Conservation (phyloP, 2,888 invertebrate genomes). For the Saturnia pavonia region DNA sequence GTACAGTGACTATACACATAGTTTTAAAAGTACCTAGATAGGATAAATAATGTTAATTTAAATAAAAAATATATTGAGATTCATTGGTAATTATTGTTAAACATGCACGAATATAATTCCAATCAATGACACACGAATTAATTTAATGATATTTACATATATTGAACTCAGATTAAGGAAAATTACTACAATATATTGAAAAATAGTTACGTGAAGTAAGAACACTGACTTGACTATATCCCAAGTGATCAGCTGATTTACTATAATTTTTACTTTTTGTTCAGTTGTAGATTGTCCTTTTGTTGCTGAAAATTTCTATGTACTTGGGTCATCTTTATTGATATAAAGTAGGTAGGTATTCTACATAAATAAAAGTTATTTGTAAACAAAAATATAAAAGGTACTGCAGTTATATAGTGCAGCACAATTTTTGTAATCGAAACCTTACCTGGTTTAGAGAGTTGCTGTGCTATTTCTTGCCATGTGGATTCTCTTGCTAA, state of each 20-base stretch:
- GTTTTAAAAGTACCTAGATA: too few relatives aligned
- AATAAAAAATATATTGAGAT: too few relatives aligned
- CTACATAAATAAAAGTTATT: neutral
- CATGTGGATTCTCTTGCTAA: slow-evolving; percentile 69
- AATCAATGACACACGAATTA: neutral
- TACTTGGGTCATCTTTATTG: neutral
- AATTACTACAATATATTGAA: too few relatives aligned
- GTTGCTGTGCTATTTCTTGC: slow-evolving; percentile 66
- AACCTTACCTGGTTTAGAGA: slow-evolving; percentile 66
- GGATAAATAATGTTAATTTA: too few relatives aligned
- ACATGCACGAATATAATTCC: neutral
- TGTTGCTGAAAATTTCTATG: neutral
- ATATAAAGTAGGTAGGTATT: neutral
- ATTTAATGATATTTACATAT: too few relatives aligned
- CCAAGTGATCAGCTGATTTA: neutral
- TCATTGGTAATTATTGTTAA: neutral
- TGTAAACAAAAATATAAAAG: neutral
- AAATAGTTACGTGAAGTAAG: neutral
- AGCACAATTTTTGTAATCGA: slow-evolving; percentile 42
- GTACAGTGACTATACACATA: neutral
- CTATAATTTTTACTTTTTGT: neutral
- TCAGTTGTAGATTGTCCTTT: neutral
- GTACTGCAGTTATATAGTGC: slow-evolving; percentile 30
- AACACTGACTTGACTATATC: neutral
- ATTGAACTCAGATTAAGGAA: too few relatives aligned